Evolutionary conservation across 2,113 vertebrate genomes (phyloP), one percentile per base, ranked within the genome.

Genomic region (Apodemus sylvaticus): DNA sequence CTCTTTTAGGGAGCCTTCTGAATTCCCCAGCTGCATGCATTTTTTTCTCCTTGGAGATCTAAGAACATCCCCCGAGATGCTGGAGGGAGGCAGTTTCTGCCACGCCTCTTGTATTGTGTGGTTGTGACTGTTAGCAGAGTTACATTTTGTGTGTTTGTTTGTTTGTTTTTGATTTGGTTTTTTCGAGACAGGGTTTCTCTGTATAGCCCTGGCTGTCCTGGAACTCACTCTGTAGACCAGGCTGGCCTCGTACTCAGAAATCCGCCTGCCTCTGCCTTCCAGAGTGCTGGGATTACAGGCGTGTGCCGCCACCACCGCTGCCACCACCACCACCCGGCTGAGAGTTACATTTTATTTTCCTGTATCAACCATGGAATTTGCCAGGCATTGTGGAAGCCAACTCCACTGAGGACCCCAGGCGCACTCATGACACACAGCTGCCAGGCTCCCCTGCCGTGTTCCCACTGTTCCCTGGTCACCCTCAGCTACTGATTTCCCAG

Each of bases 61-160:
- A 79, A 85, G 86, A 81, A 53, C 64, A 77, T 17, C 39, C 5
- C 26, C 48, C 53, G 2, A 76, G 36, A 42, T 31, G 11, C 79
- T 19, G 31, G 0, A 55, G 66, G 26, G 26, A 22, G 34, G 53
- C 45, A 3, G 10, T 24, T 79, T 85, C 93, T 29, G 55, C 24
- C 17, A 7, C 0, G 0, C 4, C 78, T 2, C 9, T 42, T 4
- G 4, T 24, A 39, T 14, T 91, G 66, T 48, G 13, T 13, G 24
- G 1, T 19, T 3, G 13, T 29, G 74, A 48, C 48, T 79, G 77
- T 79, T 29, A 36, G 76, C 19, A 12, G 20, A n/a, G n/a, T n/a
- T n/a, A n/a, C n/a, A n/a, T n/a, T n/a, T n/a, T n/a, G n/a, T n/a
- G n/a, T n/a, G n/a, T n/a, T n/a, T n/a, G n/a, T n/a, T n/a, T n/a